These are phyloP conservation scores for Petrocephalus zakoni DNA, from an alignment of 2,113 vertebrate genomes.

Conservation along the genomic window DNA sequence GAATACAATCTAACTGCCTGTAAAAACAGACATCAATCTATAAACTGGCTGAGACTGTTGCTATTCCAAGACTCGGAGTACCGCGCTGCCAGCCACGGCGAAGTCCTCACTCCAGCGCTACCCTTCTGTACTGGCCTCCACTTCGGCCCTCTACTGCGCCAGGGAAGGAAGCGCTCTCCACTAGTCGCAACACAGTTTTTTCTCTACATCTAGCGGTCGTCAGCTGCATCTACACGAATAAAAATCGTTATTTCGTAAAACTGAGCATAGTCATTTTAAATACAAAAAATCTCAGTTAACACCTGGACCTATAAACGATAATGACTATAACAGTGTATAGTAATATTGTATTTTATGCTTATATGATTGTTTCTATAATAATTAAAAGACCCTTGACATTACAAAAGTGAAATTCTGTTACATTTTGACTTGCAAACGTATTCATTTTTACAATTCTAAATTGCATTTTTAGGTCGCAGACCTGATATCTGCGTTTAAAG, in stretches of 20 bases:
- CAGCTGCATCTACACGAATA: background rate
- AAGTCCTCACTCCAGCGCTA: background rate
- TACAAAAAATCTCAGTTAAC: background rate
- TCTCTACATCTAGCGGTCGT: background rate
- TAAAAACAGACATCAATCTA: background rate
- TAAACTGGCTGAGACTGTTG: background rate
- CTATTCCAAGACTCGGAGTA: background rate
- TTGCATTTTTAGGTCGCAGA: background rate
- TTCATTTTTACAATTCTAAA: background rate
- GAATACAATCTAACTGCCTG: background rate
- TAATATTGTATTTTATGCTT: background rate
- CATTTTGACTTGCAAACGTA: background rate
- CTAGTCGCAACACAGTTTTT: background rate
- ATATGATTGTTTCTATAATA: background rate
- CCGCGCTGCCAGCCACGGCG: background rate
- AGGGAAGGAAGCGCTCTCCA: conserved; percentile 21
- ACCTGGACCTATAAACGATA: background rate
- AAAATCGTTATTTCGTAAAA: background rate
- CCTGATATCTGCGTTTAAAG: background rate
- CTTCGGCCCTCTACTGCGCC: background rate
- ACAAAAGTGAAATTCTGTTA: background rate
- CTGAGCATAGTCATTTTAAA: background rate
- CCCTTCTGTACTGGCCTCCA: background rate
- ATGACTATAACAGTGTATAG: background rate
- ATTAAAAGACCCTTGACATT: background rate